These are phyloP conservation scores for Charaxes varanes DNA, from an alignment of 1,140 invertebrate genomes.

Conservation along the genomic window DNA sequence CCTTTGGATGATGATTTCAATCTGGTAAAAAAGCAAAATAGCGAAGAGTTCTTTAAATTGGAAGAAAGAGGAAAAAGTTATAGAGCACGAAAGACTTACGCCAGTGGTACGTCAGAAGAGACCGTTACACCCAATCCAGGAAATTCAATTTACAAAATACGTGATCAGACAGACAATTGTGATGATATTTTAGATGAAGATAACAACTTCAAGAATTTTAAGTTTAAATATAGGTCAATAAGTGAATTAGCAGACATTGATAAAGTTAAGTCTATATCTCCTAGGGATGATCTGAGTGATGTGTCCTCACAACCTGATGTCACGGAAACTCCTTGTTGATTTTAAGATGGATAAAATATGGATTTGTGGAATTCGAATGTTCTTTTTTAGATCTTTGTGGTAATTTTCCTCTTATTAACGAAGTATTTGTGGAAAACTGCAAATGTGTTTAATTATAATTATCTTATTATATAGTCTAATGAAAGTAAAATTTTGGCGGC, in stretches of 20 bases:
- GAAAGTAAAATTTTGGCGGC: no score
- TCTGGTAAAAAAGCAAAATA: slow-evolving; percentile 56
- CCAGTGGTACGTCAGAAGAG: slow-evolving; percentile 7
- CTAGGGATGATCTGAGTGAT: slow-evolving; percentile 13
- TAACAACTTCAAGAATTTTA: slow-evolving; percentile 6
- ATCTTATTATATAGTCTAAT: no score
- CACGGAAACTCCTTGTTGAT: slow-evolving; percentile 34
- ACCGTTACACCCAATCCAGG: slow-evolving; percentile 3
- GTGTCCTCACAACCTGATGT: slow-evolving; percentile 28
- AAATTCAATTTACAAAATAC: slow-evolving; percentile 3
- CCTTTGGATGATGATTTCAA: slow-evolving; percentile 78
- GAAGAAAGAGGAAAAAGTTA: background rate
- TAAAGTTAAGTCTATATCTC: slow-evolving; percentile 1
- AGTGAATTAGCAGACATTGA: slow-evolving; percentile 6
- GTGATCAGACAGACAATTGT: slow-evolving; percentile 1
- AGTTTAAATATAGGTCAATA: slow-evolving; percentile 8
- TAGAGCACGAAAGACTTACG: slow-evolving; percentile 1
- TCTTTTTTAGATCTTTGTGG: background rate
- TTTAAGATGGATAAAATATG: slow-evolving; percentile 3
- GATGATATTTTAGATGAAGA: slow-evolving; percentile 5
- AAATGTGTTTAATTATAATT: no score
- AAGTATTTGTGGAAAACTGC: no score
- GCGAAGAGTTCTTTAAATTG: slow-evolving; percentile 15
- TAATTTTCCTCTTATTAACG: no score
- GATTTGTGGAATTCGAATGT: slow-evolving; percentile 7